Conservation (phyloP, 23 tunicate species). For the Clavelina lepadiformis region DNA sequence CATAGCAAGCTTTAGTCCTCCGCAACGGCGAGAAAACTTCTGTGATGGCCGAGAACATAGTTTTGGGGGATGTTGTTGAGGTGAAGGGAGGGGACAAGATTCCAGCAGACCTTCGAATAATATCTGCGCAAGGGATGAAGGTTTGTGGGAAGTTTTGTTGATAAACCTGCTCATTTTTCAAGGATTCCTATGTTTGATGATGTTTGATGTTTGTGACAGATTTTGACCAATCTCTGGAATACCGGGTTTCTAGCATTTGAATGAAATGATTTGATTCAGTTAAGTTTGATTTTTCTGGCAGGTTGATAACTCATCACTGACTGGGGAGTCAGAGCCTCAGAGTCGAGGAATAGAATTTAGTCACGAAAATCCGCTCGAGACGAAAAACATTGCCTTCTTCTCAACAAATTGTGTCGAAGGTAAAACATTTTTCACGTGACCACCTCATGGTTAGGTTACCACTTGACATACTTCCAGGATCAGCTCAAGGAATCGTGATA, state of each 20-base stretch:
- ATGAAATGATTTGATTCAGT: neutral
- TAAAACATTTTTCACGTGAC: neutral
- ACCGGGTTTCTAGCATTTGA: neutral
- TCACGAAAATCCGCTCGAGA: slow-evolving; percentile 70
- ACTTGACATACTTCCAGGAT: slow-evolving; percentile 2
- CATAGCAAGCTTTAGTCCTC: slow-evolving; percentile 67
- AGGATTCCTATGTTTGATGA: no score
- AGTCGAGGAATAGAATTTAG: slow-evolving; percentile 33
- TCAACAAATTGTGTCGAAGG: slow-evolving; percentile 94
- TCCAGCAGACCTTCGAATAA: slow-evolving; percentile 61
- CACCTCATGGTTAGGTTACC: neutral
- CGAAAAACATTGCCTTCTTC: slow-evolving; percentile 74
- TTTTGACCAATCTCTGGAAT: no score
- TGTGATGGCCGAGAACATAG: slow-evolving; percentile 32
- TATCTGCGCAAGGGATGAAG: slow-evolving; percentile 43
- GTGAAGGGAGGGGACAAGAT: slow-evolving; percentile 78
- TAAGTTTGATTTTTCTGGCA: neutral
- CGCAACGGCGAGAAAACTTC: slow-evolving; percentile 49
- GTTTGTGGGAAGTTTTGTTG: no score
- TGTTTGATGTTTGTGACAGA: no score
- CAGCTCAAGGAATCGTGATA: slow-evolving; percentile 41
- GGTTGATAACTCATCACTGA: slow-evolving; percentile 86
- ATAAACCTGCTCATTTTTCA: no score
- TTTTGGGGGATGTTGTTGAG: slow-evolving; percentile 61
- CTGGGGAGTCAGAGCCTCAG: slow-evolving; percentile 90